These are phyloP conservation scores for Pycnonotus jocosus DNA, from an alignment of 2,113 vertebrate species.

Conservation along the genomic window DNA sequence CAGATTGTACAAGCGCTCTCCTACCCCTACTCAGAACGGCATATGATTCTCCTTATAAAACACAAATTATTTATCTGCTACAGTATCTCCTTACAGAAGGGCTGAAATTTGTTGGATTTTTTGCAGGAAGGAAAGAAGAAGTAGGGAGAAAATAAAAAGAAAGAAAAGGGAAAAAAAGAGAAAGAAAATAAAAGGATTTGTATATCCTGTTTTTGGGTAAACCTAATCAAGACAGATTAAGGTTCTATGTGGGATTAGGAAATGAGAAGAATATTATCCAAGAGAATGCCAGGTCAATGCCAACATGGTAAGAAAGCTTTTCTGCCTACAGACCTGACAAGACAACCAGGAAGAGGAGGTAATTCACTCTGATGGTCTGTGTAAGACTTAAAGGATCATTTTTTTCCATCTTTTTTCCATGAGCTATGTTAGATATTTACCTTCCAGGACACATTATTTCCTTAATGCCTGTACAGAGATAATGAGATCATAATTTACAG, in stretches of 20 bases:
- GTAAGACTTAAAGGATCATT: neutral
- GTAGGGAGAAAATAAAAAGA: neutral
- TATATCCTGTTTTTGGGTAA: neutral
- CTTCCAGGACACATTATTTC: neutral
- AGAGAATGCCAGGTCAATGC: neutral
- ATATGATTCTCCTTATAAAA: slow-evolving; percentile 41
- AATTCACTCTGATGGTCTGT: neutral
- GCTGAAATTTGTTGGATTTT: neutral
- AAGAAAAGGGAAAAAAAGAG: neutral
- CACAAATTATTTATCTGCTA: slow-evolving; percentile 10
- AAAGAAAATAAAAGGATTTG: neutral
- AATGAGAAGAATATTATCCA: neutral
- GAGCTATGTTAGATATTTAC: neutral
- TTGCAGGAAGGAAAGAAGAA: neutral
- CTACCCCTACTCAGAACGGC: slow-evolving; percentile 30
- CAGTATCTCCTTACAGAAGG: neutral
- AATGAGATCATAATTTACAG: neutral
- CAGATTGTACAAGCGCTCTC: slow-evolving; percentile 25
- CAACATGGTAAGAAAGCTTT: neutral
- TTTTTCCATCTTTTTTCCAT: neutral
- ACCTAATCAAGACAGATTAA: neutral
- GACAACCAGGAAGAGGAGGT: neutral
- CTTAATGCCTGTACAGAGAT: neutral
- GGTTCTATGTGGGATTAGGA: neutral
- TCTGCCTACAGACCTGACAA: neutral